A percentile compares a stretch with the other conserved stretches of the same genome.
Evolutionary conservation across 2,888 invertebrate genomes (phyloP).

Genomic region (Clusia tigrina): DNA sequence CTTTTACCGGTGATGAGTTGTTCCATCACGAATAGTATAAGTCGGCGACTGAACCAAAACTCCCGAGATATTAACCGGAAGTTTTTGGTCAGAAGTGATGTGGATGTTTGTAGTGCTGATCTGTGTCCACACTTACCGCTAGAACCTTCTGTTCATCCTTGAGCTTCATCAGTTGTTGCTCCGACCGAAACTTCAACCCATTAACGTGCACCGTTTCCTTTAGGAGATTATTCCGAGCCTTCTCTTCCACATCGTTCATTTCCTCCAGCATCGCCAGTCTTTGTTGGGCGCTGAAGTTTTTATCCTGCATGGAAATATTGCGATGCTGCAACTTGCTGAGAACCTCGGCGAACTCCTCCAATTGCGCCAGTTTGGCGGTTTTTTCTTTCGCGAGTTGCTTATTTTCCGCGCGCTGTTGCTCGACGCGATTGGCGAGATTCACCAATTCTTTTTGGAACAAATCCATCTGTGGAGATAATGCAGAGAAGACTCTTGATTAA

Average conservation of each 20-base stretch:
- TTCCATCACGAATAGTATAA: too few relatives aligned
- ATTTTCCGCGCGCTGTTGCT: constrained; percentile 57
- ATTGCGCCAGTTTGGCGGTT: constrained; percentile 42
- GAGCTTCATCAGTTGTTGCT: constrained; percentile 52
- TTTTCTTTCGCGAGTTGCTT: constrained; percentile 45
- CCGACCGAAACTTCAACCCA: constrained; percentile 55
- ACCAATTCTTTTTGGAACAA: constrained; percentile 57
- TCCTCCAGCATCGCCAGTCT: constrained; percentile 60
- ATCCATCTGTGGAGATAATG: constrained; percentile 42
- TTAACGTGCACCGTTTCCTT: constrained; percentile 56
- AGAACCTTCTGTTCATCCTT: constrained; percentile 51
- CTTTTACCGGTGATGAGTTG: too few relatives aligned
- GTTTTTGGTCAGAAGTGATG: neutral
- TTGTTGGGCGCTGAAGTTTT: constrained; percentile 56
- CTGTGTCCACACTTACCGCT: constrained; percentile 36
- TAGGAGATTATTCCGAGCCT: constrained; percentile 44
- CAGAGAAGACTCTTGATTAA: neutral
- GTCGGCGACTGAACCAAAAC: too few relatives aligned
- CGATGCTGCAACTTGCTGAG: constrained; percentile 47
- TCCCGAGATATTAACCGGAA: too few relatives aligned
- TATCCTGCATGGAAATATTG: constrained; percentile 46
- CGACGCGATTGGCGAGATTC: constrained; percentile 52
- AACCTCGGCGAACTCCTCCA: constrained; percentile 40
- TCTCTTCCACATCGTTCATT: constrained; percentile 57
- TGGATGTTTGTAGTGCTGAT: neutral